Conservation (phyloP, 2,113 vertebrate species). For the Podarcis cretensis region DNA sequence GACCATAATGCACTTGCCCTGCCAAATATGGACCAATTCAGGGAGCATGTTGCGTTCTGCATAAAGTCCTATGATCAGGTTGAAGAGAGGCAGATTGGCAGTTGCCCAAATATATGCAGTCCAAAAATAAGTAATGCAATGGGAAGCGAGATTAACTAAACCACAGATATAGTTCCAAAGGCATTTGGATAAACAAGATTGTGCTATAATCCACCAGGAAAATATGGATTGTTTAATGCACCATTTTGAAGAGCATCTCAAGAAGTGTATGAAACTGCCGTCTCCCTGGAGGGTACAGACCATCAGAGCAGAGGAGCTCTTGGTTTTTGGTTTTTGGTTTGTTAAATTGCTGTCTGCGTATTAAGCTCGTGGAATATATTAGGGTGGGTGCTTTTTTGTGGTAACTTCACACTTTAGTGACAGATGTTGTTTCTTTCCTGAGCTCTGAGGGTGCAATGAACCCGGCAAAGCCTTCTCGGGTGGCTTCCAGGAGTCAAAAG, state of each 20-base stretch:
- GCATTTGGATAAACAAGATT: neutral
- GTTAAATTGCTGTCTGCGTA: constrained; percentile 30
- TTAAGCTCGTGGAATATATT: constrained; percentile 44
- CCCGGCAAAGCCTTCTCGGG: constrained; percentile 48
- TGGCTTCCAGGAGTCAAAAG: constrained; percentile 54
- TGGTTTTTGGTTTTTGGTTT: constrained; percentile 28
- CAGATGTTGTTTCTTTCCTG: constrained; percentile 63
- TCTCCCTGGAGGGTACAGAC: neutral
- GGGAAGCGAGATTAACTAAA: neutral
- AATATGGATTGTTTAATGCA: constrained; percentile 3
- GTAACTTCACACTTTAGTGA: constrained; percentile 57
- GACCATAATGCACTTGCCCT: neutral
- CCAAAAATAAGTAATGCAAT: neutral
- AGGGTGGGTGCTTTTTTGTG: neutral
- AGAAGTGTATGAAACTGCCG: neutral
- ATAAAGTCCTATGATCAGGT: neutral
- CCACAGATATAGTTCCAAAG: neutral
- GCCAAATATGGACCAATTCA: neutral
- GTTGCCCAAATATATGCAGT: neutral
- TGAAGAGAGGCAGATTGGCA: neutral
- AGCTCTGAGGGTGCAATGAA: constrained; percentile 37
- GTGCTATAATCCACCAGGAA: neutral
- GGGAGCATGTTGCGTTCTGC: neutral
- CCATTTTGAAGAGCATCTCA: constrained; percentile 22
- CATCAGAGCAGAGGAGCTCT: neutral